Percentiles rank a stretch among this genome's conserved stretches.
phyloP scores from a whole-genome alignment of 2,113 vertebrate species.

The Nothocercus nigrocapillus region DNA sequence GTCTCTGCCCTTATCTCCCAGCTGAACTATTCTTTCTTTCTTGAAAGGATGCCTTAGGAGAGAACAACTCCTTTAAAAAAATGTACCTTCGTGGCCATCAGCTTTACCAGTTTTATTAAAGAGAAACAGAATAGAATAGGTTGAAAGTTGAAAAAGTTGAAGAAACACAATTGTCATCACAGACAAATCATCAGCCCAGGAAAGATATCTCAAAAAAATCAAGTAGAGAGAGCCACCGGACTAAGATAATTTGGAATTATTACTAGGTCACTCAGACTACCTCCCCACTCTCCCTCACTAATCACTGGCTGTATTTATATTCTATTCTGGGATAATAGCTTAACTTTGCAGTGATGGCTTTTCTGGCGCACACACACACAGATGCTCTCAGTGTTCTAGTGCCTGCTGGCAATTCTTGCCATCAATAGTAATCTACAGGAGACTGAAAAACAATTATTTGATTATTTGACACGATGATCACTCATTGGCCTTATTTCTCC shows the following conservation, averaged over 20 bases:
- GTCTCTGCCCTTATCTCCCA: background rate
- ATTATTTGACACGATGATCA: fast-evolving
- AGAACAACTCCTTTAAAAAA: background rate
- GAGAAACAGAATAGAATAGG: background rate
- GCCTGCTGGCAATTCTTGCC: background rate
- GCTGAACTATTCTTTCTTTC: background rate
- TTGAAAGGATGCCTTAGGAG: background rate
- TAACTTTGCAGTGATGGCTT: background rate
- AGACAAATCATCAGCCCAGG: background rate
- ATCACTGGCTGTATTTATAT: background rate
- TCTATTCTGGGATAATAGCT: background rate
- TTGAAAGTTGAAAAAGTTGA: background rate
- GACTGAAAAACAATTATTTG: background rate
- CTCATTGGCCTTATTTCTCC: background rate
- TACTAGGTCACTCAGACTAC: background rate
- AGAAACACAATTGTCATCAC: fast-evolving
- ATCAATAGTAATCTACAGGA: background rate
- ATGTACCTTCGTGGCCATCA: background rate
- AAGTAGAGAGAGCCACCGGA: background rate
- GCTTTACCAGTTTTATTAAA: background rate
- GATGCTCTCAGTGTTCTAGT: background rate
- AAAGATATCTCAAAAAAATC: background rate
- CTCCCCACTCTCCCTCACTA: background rate
- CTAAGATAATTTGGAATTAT: background rate
- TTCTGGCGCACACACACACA: background rate